Base-by-base conservation (phyloP, 2,797 vertebrate genomes). In the Limnodromus scolopaceus region DNA sequence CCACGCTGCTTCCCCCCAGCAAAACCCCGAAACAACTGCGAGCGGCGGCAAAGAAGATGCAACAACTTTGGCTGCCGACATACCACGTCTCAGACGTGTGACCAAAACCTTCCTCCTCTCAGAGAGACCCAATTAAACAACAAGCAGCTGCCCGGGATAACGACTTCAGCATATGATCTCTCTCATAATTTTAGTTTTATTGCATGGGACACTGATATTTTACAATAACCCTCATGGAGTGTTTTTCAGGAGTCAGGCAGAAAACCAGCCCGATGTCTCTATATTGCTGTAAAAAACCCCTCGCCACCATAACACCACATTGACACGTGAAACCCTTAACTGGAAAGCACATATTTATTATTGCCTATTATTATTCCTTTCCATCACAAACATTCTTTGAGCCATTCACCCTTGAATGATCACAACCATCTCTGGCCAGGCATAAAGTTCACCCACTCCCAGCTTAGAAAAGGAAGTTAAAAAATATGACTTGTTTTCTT, bases 221-320 rank as follows among this genome's bases (percentile, higher is more conserved):
- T 36, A 36, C 53, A 15, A 14, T 9, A 36, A 12, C 6, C 45
- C 22, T 17, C 13, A 7, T 4, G 4, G 58, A 7, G 28, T 11
- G 34, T 24, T 79, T 58, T 39, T 17, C 23, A n/a, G 39, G 23
- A 60, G 30, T 6, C 48, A 10, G 61, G 41, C 13, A 11, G 32
- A 36, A 78, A 30, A 55, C 4, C 68, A 66, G 22, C 17, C 27
- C 1, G 0, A 3, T 19, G 34, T 24, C 41, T 38, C 11, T 23
- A 34, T 30, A 22, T 27, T 6, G 1, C 25, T 4, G 0, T 23
- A 36, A 43, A 20, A 38, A 2, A 9, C 9, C 13, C 11, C 46
- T 53, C 2, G 1, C 41, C 27, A 38, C 63, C 2, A 0, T 17
- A 43, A 36, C 2, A 2, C 18, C 38, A 6, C 1, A 2, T 15